A percentile compares a stretch with the other conserved stretches of the same genome.
Conservation (phyloP, 2,113 vertebrate genomes). For the Eulemur rufifrons region DNA sequence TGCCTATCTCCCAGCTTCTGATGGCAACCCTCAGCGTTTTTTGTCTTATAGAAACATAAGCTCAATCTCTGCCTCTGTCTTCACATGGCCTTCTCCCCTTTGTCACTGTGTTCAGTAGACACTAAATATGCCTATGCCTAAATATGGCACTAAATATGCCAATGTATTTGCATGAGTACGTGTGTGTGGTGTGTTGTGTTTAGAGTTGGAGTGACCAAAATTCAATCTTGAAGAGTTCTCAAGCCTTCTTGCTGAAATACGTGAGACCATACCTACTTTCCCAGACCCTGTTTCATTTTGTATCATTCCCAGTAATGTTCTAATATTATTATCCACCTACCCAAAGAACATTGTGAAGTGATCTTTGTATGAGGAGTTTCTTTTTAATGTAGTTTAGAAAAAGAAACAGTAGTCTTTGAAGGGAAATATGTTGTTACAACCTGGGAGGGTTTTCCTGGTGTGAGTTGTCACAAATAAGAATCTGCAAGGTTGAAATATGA, state of each 20-base stretch:
- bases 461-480: conserved; percentile 45
- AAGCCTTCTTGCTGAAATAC: conserved; percentile 6
- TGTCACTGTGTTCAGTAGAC: no score
- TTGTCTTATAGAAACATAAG: no score
- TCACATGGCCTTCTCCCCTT: no score
- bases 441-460: conserved; percentile 30
- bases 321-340: not conserved
- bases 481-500: conserved; percentile 62
- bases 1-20: no score
- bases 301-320: not conserved
- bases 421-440: conserved; percentile 21
- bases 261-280: not conserved
- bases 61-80: no score
- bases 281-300: not conserved
- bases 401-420: conserved; percentile 48
- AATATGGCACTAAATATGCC: no score
- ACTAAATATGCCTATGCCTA: no score
- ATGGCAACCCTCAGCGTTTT: no score
- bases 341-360: conserved; percentile 23
- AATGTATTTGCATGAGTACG: not conserved
- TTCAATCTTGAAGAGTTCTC: conserved; percentile 6
- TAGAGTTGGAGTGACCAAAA: not conserved
- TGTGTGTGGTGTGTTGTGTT: not conserved
- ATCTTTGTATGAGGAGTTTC: conserved; percentile 14
- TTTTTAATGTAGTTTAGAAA: conserved; percentile 42